Evolutionary conservation across 2,113 vertebrate species (phyloP).

Genomic region (Vicugna pacos): DNA sequence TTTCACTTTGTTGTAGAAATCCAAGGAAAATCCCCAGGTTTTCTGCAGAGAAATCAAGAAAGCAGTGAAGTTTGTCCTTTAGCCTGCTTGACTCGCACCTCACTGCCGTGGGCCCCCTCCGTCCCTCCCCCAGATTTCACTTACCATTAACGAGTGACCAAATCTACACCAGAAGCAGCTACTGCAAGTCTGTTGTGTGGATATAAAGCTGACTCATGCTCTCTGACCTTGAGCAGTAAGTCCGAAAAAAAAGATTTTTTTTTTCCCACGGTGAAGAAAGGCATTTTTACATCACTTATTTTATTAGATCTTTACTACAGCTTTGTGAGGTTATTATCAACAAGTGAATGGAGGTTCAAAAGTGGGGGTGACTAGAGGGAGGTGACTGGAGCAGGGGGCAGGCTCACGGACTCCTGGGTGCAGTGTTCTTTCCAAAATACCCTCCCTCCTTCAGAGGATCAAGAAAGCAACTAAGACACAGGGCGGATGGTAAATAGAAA

Average conservation of each 20-base stretch:
- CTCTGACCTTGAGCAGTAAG: neutral
- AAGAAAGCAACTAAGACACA: neutral
- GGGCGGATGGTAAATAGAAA: neutral
- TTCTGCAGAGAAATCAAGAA: neutral
- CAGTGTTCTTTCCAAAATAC: neutral
- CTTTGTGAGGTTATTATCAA: neutral
- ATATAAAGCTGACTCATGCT: neutral
- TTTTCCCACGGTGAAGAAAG: neutral
- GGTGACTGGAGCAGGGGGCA: fast-evolving
- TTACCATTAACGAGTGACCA: fast-evolving
- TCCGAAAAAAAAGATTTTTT: neutral
- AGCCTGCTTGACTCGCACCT: neutral
- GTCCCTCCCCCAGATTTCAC: neutral
- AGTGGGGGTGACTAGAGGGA: too few relatives aligned
- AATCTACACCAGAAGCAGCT: neutral
- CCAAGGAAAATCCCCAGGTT: neutral
- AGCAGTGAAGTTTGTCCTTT: neutral
- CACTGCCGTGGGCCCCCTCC: fast-evolving
- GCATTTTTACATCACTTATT: neutral
- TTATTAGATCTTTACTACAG: too few relatives aligned
- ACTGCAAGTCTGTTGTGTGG: too few relatives aligned
- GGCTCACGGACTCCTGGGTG: neutral
- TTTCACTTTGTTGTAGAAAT: neutral
- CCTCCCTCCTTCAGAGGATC: neutral
- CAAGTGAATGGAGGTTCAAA: neutral